Evolutionary conservation across 2,888 invertebrate genomes (phyloP).

Genomic region (Rhyacophila evoluta): DNA sequence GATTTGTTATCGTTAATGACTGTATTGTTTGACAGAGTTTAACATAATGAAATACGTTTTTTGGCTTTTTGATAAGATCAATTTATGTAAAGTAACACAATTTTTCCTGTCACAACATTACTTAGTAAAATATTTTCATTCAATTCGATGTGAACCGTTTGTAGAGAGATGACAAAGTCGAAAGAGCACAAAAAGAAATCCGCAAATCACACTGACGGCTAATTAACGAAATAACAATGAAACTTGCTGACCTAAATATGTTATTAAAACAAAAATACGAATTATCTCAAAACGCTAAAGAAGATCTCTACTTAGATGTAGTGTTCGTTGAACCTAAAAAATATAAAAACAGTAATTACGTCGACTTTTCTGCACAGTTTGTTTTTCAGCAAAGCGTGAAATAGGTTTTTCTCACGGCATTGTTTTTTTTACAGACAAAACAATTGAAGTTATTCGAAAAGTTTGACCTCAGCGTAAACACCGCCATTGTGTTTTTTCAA

Average conservation of each 20-base stretch:
- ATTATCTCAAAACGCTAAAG: background rate
- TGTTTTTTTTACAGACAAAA: background rate
- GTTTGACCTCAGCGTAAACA: background rate
- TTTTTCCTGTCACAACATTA: too few relatives aligned
- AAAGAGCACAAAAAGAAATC: background rate
- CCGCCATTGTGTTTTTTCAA: background rate
- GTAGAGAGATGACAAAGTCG: background rate
- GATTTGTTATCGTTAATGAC: background rate
- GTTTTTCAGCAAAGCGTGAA: background rate
- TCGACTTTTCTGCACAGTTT: background rate
- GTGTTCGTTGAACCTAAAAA: background rate
- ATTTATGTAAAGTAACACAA: too few relatives aligned
- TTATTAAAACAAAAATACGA: background rate
- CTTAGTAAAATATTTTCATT: background rate
- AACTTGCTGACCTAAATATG: background rate
- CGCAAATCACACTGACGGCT: background rate
- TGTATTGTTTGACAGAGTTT: background rate
- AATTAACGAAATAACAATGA: background rate
- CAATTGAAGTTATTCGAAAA: background rate
- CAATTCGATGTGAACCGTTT: background rate
- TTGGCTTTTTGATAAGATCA: too few relatives aligned
- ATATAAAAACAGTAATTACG: background rate
- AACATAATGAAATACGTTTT: too few relatives aligned
- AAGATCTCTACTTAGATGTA: background rate
- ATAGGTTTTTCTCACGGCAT: constrained; percentile 11